A percentile compares a stretch with the other conserved stretches of the same genome.
Conservation (phyloP, 2,888 invertebrate genomes). For the Pharmacophagus antenor region DNA sequence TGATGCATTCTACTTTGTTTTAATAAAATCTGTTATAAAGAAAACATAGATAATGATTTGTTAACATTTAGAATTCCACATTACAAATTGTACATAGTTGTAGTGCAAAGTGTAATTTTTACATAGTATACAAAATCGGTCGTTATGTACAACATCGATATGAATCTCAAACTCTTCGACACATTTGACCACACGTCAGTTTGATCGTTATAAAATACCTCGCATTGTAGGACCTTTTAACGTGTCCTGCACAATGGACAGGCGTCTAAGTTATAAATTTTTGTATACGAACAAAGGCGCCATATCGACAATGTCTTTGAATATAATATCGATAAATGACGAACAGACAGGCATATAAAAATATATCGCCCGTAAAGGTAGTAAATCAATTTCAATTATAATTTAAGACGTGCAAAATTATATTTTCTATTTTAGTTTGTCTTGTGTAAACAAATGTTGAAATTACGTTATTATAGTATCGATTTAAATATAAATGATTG, state of each 20-base stretch:
- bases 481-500: too few relatives aligned
- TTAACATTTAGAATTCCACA: too few relatives aligned
- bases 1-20: too few relatives aligned
- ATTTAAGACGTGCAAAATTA: constrained; percentile 52
- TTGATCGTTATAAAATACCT: constrained; percentile 71
- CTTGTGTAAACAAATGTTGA: not conserved
- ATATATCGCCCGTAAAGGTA: constrained; percentile 66
- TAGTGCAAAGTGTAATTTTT: not conserved
- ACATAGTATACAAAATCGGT: not conserved
- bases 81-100: not conserved
- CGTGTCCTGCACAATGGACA: constrained; percentile 61
- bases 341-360: constrained; percentile 63
- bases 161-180: constrained; percentile 76
- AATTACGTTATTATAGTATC: not conserved
- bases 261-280: constrained; percentile 76
- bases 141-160: constrained; percentile 43
- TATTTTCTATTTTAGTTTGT: constrained; percentile 4
- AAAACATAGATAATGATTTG: too few relatives aligned
- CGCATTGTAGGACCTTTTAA: constrained; percentile 61
- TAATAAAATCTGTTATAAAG: too few relatives aligned
- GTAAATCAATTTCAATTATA: constrained; percentile 71
- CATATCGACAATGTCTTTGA: constrained; percentile 70
- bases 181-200: constrained; percentile 78
- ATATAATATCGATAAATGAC: constrained; percentile 66
- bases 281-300: constrained; percentile 76